Conservation (phyloP, 2,797 vertebrate genomes). For the Pipistrellus nathusii region DNA sequence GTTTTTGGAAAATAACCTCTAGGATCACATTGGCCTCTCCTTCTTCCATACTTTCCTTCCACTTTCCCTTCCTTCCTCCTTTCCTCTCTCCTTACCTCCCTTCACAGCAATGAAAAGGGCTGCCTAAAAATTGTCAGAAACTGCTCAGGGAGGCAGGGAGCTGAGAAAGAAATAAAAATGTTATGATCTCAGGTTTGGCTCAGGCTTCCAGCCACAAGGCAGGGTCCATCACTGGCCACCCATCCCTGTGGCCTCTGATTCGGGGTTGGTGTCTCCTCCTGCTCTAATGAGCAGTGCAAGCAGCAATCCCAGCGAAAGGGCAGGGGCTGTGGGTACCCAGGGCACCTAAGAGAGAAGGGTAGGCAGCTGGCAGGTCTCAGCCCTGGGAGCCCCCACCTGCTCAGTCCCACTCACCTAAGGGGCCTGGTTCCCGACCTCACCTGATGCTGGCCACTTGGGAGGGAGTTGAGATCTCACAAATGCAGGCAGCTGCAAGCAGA, state of each 20-base stretch:
- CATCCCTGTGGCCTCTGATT: fast-evolving
- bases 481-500: fast-evolving
- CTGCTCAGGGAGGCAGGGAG: not conserved
- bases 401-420: not conserved
- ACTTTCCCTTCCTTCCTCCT: not conserved
- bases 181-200: fast-evolving
- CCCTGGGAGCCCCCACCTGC: no score
- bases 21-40: no score
- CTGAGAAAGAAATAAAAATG: fast-evolving
- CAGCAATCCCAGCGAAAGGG: not conserved
- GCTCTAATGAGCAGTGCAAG: not conserved
- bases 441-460: not conserved
- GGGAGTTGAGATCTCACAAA: fast-evolving
- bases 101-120: no score
- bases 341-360: fast-evolving
- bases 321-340: no score
- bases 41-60: not conserved
- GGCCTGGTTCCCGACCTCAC: not conserved
- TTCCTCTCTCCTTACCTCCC: not conserved
- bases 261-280: fast-evolving
- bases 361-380: no score
- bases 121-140: not conserved
- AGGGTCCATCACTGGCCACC: fast-evolving
- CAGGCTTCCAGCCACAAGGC: not conserved
- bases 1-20: no score